Base-by-base conservation (phyloP, 2,888 invertebrate species). In the Harpalus rubripes region DNA sequence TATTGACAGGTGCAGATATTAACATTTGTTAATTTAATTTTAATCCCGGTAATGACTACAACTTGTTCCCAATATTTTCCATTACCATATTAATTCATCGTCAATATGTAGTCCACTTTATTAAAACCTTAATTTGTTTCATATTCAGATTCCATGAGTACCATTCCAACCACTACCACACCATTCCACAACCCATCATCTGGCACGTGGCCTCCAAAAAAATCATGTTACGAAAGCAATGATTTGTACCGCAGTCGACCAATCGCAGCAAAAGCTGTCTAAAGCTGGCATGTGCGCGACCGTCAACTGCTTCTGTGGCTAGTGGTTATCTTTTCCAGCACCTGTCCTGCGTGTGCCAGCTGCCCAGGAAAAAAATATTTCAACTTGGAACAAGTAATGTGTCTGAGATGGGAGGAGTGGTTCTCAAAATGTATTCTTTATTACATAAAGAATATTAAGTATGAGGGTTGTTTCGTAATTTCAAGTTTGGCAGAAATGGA, bases 241-340 rank as follows among this genome's bases (percentile, higher is more conserved):
- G 59, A 16, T 18, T 22, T 63, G 22, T 22, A 12, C 59, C 16
- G 8, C 18, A 12, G 4, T 18, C 63, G 3, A 63, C 63, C 63
- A 63, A 26, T 63, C 63, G 63, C 22, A 22, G 63, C 63, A 7
- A 26, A 63, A 63, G 63, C 10, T 63, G 26, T 26, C 59, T 22
- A 22, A 63, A 76, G 26, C 52, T 52, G 76, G 76, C 76, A 76
- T 76, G 76, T 76, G 76, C 76, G 41, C 76, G 76, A 76, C n/a
- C 26, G 63, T 7, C 3, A 5, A 32, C 10, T 7, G n/a, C 39
- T 26, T 22, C 68, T 68, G 68, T 26, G 39, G 68, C 16, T 7
- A 10, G 32, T 72, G 32, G 72, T 72, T 16, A 72, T 44, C 15
- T 32, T 8, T 18, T 52, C 52, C 8, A 7, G 12, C 76, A 76